Evolutionary conservation across 1,140 invertebrate species (phyloP), one percentile per base, ranked within the genome.

Genomic region (Musca domestica): DNA sequence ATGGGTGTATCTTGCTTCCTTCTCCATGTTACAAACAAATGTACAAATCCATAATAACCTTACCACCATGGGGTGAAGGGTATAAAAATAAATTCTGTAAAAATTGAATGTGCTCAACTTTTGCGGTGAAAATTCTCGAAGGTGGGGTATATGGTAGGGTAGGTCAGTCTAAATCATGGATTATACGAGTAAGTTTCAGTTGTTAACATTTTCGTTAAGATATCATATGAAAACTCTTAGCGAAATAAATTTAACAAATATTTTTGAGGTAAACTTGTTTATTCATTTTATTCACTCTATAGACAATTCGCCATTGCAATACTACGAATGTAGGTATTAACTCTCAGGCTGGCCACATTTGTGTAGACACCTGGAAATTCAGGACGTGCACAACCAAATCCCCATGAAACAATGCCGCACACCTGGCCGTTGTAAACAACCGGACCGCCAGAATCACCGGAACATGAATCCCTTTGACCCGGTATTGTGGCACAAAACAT

Each of bases 291-390:
- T 61, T 56, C 10, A 47, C 12, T 9, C 19, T 61, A 61, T 19
- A 61, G 41, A 65, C 68, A 69, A 56, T 66, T 46, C 34, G 49
- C 17, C 52, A 61, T 66, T 41, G 73, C 17, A 2, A 69, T 77
- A 65, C 72, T 64, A 23, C 69, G 64, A 56, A 80, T 74, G 25
- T 80, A 80, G 1, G 20, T 12, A 2, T 63, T 64, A 6, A 80
- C 74, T 20, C 74, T 71, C 2, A 12, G 14, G 64, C 76, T 80
- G 20, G 89, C 88, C 1, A 94, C 87, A 70, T 88, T 86, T 0
- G 92, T 92, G 75, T 94, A 94, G 0, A 94, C 91, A 14, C 92
- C 92, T 2, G 92, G 92, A 76, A 87, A 90, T 2, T 85, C 83
- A 0, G 86, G 76, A 47, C 88, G 82, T 0, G 86, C 92, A 76